Evolutionary conservation across 2,797 vertebrate genomes (phyloP).

Genomic region (Lophotriccus pileatus): DNA sequence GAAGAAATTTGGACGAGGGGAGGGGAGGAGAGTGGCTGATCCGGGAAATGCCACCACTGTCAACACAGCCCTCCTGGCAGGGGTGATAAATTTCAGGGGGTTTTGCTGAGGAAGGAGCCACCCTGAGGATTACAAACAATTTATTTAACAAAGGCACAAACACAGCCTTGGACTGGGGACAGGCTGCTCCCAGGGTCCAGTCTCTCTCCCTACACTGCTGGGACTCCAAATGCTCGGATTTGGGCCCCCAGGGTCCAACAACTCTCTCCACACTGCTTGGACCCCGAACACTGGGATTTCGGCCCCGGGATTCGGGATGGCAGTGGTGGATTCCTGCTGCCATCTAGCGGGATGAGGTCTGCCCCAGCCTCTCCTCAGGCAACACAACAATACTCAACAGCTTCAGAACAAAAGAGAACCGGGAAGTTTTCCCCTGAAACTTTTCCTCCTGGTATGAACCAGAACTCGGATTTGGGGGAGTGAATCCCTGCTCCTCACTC

Average conservation of each 20-base stretch:
- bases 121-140: background rate
- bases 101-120: background rate
- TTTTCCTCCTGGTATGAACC: background rate
- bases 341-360: background rate
- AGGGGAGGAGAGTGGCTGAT: fast-evolving
- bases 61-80: fast-evolving
- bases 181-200: background rate
- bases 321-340: background rate
- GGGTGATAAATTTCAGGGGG: background rate
- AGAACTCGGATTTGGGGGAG: background rate
- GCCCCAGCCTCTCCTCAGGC: background rate
- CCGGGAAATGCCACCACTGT: fast-evolving
- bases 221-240: background rate
- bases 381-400: background rate
- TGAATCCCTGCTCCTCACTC: background rate
- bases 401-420: background rate
- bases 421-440: background rate
- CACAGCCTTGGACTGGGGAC: no score
- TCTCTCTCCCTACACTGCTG: background rate
- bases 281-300: fast-evolving
- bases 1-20: background rate
- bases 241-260: background rate
- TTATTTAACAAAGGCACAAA: background rate
- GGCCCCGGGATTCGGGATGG: fast-evolving
- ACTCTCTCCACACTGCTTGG: background rate